Base-by-base conservation (phyloP, 2,797 vertebrate genomes). In the Chiroxiphia lanceolata region DNA sequence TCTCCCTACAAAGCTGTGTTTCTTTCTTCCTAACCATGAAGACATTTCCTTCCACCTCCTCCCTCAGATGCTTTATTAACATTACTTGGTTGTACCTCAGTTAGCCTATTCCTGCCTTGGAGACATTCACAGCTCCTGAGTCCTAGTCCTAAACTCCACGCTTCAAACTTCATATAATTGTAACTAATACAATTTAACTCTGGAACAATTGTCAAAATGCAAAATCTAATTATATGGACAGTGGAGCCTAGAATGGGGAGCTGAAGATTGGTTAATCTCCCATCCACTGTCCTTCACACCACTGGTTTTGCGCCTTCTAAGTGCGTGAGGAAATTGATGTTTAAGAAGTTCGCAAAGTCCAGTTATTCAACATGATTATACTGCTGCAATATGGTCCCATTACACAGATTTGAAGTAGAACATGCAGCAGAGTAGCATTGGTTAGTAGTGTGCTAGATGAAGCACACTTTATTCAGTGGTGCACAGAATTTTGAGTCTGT, bases 401-500 rank as follows among this genome's bases (percentile, higher is more conserved):
- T 64, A 42, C 67, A 53, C 26, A 88, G 51, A 36, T 11, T 34
- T 64, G 4, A 42, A 50, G 56, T 1, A 36, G 56, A 81, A n/a
- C 6, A 2, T 23, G 56, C 29, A 48, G 60, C n/a, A 70, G 34
- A 44, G 59, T 34, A 72, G 22, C 4, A 2, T 7, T 74, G 54
- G 72, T 48, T 38, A 54, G 18, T 21, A 25, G 19, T 5, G 11
- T 75, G 47, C 77, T 74, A 40, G 82, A 16, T 57, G 44, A 85
- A 72, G 17, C 22, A 7, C 75, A 33, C 16, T 36, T 36, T 26
- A 18, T 26, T 26, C 57, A 36, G 0, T 16, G 23, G 13, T 25
- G 8, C 1, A 1, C 45, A 45, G n/a, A 72, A 50, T 69, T 82
- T 90, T 48, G 75, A 61, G 53, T 42, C 44, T 0, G 0, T 50